Evolutionary conservation across 2,888 invertebrate genomes (phyloP).

Genomic region (Megaustenia siamemsis): DNA sequence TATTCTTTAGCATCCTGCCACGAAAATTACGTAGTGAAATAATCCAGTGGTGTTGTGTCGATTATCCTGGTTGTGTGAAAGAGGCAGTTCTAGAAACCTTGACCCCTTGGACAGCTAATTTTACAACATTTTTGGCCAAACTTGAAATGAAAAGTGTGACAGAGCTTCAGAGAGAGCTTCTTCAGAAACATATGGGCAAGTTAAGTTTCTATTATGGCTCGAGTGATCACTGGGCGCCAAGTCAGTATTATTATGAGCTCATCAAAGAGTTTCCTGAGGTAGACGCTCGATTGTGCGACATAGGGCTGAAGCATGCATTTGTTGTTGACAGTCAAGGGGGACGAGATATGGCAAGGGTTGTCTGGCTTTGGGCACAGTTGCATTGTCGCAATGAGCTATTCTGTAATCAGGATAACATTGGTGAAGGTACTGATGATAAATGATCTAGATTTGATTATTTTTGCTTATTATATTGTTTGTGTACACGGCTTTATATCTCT

Average conservation of each 20-base stretch:
- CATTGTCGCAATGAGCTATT: conserved; percentile 6
- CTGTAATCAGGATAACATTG: not conserved
- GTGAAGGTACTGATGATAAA: not conserved
- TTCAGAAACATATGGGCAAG: conserved; percentile 84
- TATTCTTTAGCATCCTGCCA: conserved; percentile 69
- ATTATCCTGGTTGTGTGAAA: conserved; percentile 72
- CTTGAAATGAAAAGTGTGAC: conserved; percentile 88
- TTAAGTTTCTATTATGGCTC: conserved; percentile 90
- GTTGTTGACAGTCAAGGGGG: conserved; percentile 83
- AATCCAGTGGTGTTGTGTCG: conserved; percentile 73
- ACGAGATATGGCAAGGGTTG: conserved; percentile 76
- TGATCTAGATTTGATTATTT: no score
- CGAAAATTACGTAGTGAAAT: conserved; percentile 66
- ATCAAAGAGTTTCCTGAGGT: conserved; percentile 83
- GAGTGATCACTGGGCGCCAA: conserved; percentile 91
- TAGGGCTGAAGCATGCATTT: conserved; percentile 88
- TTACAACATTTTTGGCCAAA: conserved; percentile 73
- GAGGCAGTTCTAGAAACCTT: conserved; percentile 76
- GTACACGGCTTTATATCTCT: no score
- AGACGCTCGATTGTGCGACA: conserved; percentile 84
- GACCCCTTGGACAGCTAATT: conserved; percentile 73
- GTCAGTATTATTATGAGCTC: conserved; percentile 86
- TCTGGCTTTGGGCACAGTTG: conserved; percentile 67
- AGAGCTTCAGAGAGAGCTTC: conserved; percentile 84
- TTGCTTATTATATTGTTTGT: no score